Percentiles rank a stretch among this genome's conserved stretches.
Evolutionary conservation across 2,888 invertebrate genomes (phyloP).

Genomic region (Malacosoma neustria): DNA sequence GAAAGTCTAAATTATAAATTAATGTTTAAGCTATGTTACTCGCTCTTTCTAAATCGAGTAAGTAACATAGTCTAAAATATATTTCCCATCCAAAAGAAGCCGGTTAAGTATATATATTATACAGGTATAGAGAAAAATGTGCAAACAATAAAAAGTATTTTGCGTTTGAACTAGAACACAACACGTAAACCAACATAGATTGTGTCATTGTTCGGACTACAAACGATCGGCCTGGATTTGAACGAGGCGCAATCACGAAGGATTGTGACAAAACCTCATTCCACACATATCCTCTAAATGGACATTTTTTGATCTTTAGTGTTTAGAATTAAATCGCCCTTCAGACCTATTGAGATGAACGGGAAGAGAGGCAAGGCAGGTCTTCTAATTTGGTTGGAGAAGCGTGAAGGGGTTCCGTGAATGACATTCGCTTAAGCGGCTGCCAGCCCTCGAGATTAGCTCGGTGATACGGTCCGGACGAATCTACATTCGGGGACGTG

Average conservation of each 20-base stretch:
- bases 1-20: too few species aligned
- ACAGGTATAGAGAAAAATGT: too few species aligned
- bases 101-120: too few species aligned
- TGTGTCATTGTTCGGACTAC: conserved; percentile 20
- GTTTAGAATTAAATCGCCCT: conserved; percentile 13
- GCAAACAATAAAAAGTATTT: too few species aligned
- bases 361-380: conserved; percentile 19
- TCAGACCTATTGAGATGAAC: conserved; percentile 9
- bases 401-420: conserved; percentile 50
- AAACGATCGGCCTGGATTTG: conserved; percentile 33
- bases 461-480: conserved; percentile 31
- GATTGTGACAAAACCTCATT: conserved; percentile 41
- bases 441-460: conserved; percentile 55
- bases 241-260: conserved; percentile 45
- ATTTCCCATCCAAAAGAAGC: too few species aligned
- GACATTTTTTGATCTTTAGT: conserved; percentile 20
- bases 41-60: too few species aligned
- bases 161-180: conserved; percentile 5
- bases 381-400: conserved; percentile 22
- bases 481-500: conserved; percentile 25
- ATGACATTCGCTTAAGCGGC: conserved; percentile 59
- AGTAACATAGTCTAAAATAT: too few species aligned
- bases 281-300: conserved; percentile 31
- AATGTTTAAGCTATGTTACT: too few species aligned
- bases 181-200: conserved; percentile 23